Evolutionary conservation across 2,888 invertebrate genomes (phyloP), one percentile per base, ranked within the genome.

Genomic region (Malachius bipustulatus): DNA sequence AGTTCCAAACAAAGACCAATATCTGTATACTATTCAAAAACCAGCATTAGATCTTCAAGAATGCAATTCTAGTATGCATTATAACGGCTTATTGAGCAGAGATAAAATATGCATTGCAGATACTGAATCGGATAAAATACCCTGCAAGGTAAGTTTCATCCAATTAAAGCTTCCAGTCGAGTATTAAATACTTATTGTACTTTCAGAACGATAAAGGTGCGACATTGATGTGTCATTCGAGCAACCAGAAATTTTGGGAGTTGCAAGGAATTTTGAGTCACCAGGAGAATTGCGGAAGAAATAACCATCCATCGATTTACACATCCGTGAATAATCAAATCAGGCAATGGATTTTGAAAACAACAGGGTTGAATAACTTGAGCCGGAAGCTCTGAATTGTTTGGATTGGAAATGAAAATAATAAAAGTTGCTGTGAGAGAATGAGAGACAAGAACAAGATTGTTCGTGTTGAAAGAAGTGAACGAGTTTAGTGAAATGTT

Each of bases 191-290:
- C 32, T 26, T 34, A 41, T 37, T 28, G 35, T 10, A 37, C 42
- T 60, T 63, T 33, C 48, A 77, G 76, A 73, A 73, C 47, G 74
- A 75, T 46, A 73, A 74, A 56, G 76, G 76, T n/a, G 71, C 75
- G 12, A 75, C 76, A 6, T 48, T 77, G 36, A 72, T 75, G 69
- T 77, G 77, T 47, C 62, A 67, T 47, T 67, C 63, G 29, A 67
- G 69, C 37, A 46, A 49, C 12, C 59, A 60, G 3, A 64, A 64
- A 19, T 59, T 62, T 33, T 75, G 75, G 75, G 70, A 72, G 50
- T 59, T 76, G 30, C 70, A 71, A 43, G 76, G 75, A 10, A 55
- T 75, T 31, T 61, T 75, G 28, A 72, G 71, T 46, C 66, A 71
- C 48, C 71, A 73, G 44, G 69, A 68, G 41, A 68, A 70, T 51